A percentile compares a stretch with the other conserved stretches of the same genome.
Conservation (phyloP, 2,888 invertebrate genomes). For the Gastracanthus pulcherrimus region DNA sequence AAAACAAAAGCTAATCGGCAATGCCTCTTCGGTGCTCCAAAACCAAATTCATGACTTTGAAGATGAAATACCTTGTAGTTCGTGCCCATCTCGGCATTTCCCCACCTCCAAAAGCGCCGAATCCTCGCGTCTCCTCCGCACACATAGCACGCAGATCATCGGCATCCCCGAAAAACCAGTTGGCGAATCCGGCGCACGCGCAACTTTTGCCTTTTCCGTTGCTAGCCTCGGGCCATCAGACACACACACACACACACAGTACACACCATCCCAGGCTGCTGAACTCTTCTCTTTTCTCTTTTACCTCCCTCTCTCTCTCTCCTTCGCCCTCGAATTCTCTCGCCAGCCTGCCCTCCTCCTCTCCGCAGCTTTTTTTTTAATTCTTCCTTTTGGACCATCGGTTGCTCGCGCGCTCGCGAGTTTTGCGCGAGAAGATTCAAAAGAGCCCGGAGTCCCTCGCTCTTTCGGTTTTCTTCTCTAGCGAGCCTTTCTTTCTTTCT, state of each 20-base stretch:
- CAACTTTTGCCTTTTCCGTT: constrained; percentile 45
- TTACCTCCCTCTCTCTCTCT: background rate
- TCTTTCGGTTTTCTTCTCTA: constrained; percentile 5
- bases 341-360: background rate
- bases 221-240: constrained; percentile 29
- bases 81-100: too few species aligned
- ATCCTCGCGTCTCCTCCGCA: too few species aligned
- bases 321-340: background rate
- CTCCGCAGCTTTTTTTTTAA: background rate
- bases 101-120: background rate
- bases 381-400: constrained; percentile 6
- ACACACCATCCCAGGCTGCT: too few species aligned
- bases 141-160: background rate
- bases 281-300: too few species aligned
- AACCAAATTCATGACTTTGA: too few species aligned
- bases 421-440: background rate
- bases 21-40: too few species aligned
- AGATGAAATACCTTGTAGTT: too few species aligned
- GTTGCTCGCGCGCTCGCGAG: background rate
- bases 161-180: constrained; percentile 53
- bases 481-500: background rate
- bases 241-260: too few species aligned
- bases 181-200: constrained; percentile 33
- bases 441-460: background rate
- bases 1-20: too few species aligned